A percentile compares a stretch with the other conserved stretches of the same genome.
Evolutionary conservation across 2,113 vertebrate genomes (phyloP).

Genomic region (Guaruba guarouba): DNA sequence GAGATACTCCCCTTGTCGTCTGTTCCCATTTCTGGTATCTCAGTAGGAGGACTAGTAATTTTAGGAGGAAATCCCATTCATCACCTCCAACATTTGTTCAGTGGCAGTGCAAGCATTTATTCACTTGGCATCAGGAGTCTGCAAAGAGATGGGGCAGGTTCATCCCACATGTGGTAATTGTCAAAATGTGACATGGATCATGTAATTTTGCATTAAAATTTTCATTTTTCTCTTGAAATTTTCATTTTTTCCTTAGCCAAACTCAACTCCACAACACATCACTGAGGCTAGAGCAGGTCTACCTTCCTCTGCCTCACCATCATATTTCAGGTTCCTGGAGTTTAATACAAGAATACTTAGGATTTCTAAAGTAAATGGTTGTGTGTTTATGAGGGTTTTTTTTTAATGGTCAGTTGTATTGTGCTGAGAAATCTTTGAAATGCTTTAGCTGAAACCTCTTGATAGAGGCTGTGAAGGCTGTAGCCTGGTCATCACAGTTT

Average conservation of each 20-base stretch:
- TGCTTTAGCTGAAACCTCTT: neutral
- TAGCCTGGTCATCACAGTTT: neutral
- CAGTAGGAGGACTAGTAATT: neutral
- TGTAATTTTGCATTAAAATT: neutral
- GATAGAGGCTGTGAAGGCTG: neutral
- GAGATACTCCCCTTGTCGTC: neutral
- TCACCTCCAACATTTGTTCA: neutral
- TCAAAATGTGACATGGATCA: neutral
- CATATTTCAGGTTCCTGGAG: neutral
- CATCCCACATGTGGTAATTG: neutral
- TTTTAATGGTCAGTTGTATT: neutral
- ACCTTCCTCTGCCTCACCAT: neutral
- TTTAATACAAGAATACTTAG: neutral
- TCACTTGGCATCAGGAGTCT: neutral
- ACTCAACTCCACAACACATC: neutral
- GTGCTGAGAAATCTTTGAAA: neutral
- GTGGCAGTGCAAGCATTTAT: neutral
- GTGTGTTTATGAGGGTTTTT: neutral
- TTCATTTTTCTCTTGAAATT: neutral
- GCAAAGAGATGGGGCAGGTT: neutral
- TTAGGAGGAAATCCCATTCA: neutral
- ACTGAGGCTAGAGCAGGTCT: neutral
- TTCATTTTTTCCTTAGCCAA: neutral
- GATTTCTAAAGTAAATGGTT: neutral
- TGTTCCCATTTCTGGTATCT: neutral